Evolutionary conservation across 2,797 vertebrate species (phyloP), one percentile per base, ranked within the genome.

Genomic region (Spea hammondii): DNA sequence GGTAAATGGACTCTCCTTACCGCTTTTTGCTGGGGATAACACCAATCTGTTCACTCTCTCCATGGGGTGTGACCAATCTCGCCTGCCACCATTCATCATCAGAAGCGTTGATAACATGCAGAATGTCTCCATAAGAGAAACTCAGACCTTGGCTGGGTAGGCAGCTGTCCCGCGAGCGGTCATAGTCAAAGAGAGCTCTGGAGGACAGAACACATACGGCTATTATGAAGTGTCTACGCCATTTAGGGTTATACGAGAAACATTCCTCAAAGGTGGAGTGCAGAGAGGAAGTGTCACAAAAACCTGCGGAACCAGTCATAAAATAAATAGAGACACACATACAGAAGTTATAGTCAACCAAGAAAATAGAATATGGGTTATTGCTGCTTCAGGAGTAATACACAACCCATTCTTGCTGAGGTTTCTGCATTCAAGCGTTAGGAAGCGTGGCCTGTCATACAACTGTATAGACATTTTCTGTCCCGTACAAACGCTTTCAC

Each of bases 51-150:
- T 99, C 98, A 0, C 97, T 98, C 88, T 99, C 98, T 57, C 98
- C 98, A 0, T 98, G 97, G 70, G 95, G 95, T 0, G 97, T 99
- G 84, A 99, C 97, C n/a, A 99, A 92, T 84, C 98, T 93, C 4
- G 98, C 98, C 88, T 99, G 98, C 98, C 98, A 99, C 98, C 98
- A 99, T 88, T 99, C 98, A 6, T 99, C 98, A 4, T 99, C 98
- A 0, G 98, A 99, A 74, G 98, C 97, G 0, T 99, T 99, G 87
- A 98, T 97, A 87, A 99, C 98, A 1, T 99, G 98, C 81, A 99
- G 91, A 86, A 99, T 99, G 79, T 99, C 97, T 75, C 97, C 97
- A 0, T 99, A 99, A 79, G 94, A 96, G 88, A 99, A 99, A 88
- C 98, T 99, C 87, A 99, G 92, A 0, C 98, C 97, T 89, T 99